These are phyloP conservation scores for Chitala chitala DNA, from an alignment of 2,113 vertebrate genomes.

Conservation along the genomic window DNA sequence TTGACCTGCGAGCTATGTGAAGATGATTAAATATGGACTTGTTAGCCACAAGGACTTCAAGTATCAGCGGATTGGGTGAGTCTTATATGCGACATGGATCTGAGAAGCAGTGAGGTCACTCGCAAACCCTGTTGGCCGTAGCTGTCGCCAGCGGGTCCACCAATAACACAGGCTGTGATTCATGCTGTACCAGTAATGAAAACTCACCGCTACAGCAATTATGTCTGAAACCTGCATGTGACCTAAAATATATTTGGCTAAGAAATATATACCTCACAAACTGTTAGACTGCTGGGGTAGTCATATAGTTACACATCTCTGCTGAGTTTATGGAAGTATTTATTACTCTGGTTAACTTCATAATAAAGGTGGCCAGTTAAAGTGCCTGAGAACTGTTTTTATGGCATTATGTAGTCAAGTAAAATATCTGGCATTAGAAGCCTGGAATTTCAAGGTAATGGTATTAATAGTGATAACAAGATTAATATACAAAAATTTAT, in stretches of 20 bases:
- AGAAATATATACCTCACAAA: not conserved
- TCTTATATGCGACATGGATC: not conserved
- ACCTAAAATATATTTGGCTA: not conserved
- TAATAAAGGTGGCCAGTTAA: not conserved
- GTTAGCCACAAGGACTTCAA: slow-evolving; percentile 8
- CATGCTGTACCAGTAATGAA: not conserved
- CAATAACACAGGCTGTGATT: not conserved
- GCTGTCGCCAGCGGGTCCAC: not conserved
- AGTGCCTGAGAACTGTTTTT: not conserved
- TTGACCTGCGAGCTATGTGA: not conserved
- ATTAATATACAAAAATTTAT: no score
- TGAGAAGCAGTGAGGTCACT: not conserved
- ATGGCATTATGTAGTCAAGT: no score
- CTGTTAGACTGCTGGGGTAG: not conserved
- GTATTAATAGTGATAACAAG: no score
- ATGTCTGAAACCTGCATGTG: not conserved
- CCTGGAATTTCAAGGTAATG: no score
- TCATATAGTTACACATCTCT: slow-evolving; percentile 1
- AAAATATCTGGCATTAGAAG: no score
- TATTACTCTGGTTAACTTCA: not conserved
- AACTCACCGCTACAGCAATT: not conserved
- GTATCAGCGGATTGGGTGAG: not conserved
- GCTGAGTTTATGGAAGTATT: not conserved
- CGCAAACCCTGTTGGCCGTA: not conserved
- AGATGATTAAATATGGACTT: not conserved